Base-by-base conservation (phyloP, 2,113 vertebrate species). In the Caloenas nicobarica region DNA sequence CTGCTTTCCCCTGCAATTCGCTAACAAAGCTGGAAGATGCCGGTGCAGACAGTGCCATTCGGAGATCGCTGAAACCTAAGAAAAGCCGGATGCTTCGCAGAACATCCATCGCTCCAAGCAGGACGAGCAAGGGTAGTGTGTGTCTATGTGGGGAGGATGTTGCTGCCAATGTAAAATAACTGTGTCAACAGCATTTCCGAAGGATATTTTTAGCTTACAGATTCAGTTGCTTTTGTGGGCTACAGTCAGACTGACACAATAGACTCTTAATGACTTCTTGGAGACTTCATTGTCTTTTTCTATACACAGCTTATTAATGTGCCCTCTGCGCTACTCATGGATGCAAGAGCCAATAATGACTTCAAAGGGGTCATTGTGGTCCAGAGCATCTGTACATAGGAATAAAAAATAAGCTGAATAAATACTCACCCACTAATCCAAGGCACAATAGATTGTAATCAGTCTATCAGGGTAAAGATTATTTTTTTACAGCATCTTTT, bases 251-350 rank as follows among this genome's bases (percentile, higher is more conserved):
- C 95, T 88, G 95, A 54, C 95, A 97, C 95, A 97, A 97, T 97
- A 97, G 95, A 81, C 86, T 95, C 93, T 95, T 97, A 96, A 97
- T 97, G 96, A 97, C 94, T 97, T 96, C 95, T 93, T 82, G 29
- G 90, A 80, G 90, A 95, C 95, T 95, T 95, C 81, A 92, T 91
- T 96, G 96, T 96, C 91, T 97, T 93, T 78, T 95, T 96, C 93
- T 94, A 88, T 96, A 88, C 82, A 73, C 91, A 94, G 93, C 80
- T 96, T 96, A 95, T 94, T 95, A 89, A 95, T 73, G 91, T 94
- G 89, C 94, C 93, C 90, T 97, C 80, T 73, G 10, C 89, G 87
- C 94, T 57, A n/a, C 88, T 91, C 84, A 81, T 38, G 95, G 94
- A 93, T 95, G 95, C 90, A 92, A 87, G 94, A 86, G 76, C 93